Evolutionary conservation across 2,888 invertebrate species (phyloP).

Genomic region (Panopea generosa): DNA sequence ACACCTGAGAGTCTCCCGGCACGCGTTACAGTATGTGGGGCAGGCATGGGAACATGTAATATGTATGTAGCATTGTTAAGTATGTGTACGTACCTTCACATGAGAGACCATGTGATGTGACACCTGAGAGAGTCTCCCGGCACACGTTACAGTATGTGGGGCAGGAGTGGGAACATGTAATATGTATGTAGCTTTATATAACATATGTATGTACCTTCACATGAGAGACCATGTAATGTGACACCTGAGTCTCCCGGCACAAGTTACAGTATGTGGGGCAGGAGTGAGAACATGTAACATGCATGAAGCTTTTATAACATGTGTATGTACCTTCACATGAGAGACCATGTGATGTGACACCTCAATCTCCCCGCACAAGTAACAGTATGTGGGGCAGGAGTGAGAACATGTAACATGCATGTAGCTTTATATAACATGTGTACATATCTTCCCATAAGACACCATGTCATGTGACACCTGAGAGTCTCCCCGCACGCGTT

Average conservation of each 20-base stretch:
- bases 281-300: no score
- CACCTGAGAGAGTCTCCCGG: constrained; percentile 95
- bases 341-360: constrained; percentile 97
- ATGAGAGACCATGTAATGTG: constrained; percentile 97
- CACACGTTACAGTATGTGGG: no score
- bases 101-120: constrained; percentile 97
- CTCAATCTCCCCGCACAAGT: constrained; percentile 97
- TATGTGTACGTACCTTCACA: constrained; percentile 92
- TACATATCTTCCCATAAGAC: constrained; percentile 92
- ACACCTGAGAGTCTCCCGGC: no score
- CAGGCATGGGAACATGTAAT: no score
- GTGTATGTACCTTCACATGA: constrained; percentile 93
- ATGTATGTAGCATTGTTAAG: background rate
- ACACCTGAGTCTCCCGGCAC: constrained; percentile 97
- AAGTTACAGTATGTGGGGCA: no score
- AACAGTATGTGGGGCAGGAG: constrained; percentile 98
- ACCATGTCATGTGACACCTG: constrained; percentile 98
- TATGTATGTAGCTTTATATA: background rate
- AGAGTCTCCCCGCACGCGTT: constrained; percentile 97
- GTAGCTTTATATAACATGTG: no score
- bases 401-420: constrained; percentile 91
- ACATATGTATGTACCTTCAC: constrained; percentile 89
- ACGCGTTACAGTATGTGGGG: no score
- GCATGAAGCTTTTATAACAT: no score
- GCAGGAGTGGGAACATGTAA: background rate